phyloP scores from a whole-genome alignment of 2,888 invertebrate species.

The Camptogramma bilineatum region DNA sequence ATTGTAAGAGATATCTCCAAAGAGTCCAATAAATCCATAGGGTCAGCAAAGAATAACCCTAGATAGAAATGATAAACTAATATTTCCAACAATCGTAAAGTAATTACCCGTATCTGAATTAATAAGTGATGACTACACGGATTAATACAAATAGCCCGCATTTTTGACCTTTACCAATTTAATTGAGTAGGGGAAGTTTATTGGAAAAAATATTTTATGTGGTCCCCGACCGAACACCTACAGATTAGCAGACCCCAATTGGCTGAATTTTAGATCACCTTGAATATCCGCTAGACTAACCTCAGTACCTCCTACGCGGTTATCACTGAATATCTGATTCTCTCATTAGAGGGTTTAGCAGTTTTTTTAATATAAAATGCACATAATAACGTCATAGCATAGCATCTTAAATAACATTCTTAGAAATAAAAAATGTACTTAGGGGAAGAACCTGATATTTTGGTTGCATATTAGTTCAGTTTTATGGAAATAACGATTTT shows the following conservation, averaged over 20 bases:
- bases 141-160: slow-evolving; percentile 35
- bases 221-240: slow-evolving; percentile 28
- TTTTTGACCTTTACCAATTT: slow-evolving; percentile 31
- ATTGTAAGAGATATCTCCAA: neutral
- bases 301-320: slow-evolving; percentile 11
- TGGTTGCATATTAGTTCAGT: too few species aligned
- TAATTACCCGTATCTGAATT: slow-evolving; percentile 23
- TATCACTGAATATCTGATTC: slow-evolving; percentile 2
- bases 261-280: slow-evolving; percentile 39
- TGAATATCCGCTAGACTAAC: slow-evolving; percentile 27
- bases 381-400: neutral
- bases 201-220: slow-evolving; percentile 28
- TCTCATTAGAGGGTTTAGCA: neutral
- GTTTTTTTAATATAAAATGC: neutral
- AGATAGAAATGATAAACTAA: neutral
- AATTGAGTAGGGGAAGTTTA: slow-evolving; percentile 36
- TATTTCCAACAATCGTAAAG: slow-evolving; percentile 11
- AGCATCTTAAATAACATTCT: neutral
- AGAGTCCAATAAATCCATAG: neutral
- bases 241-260: slow-evolving; percentile 24
- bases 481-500: neutral
- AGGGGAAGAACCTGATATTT: slow-evolving; percentile 6
- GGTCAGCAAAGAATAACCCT: neutral
- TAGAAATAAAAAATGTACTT: neutral
- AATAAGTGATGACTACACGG: slow-evolving; percentile 10